phyloP scores from a whole-genome alignment of 2,888 invertebrate species.

The Chymomyza fuscimana region DNA sequence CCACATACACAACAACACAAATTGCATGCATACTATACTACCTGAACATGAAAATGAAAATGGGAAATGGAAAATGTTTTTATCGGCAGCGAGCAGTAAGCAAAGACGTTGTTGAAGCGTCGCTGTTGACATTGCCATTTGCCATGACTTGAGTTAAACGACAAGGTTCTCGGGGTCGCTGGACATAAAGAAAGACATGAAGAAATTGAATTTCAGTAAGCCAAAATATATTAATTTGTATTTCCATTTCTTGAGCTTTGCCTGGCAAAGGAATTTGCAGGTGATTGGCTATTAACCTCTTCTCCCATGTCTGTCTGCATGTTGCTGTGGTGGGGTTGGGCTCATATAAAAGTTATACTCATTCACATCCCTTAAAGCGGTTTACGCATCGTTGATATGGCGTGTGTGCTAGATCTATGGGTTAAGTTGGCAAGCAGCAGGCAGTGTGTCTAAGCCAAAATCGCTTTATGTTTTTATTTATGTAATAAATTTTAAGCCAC shows the following conservation, averaged over 20 bases:
- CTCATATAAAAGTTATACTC: not conserved
- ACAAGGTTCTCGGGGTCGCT: not conserved
- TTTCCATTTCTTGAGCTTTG: constrained; percentile 58
- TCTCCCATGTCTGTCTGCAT: not conserved
- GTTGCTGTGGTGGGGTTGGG: not conserved
- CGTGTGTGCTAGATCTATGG: not conserved
- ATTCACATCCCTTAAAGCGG: not conserved
- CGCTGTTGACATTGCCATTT: not conserved
- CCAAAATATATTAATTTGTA: constrained; percentile 72
- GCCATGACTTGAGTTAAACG: constrained; percentile 5
- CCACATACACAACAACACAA: not conserved
- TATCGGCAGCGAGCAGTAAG: constrained; percentile 60
- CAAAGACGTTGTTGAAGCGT: constrained; percentile 4
- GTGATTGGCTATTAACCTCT: constrained; percentile 44
- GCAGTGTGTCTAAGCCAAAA: not conserved
- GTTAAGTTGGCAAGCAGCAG: not conserved
- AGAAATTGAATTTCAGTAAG: constrained; percentile 73
- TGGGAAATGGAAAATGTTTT: constrained; percentile 35
- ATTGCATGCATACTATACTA: constrained; percentile 47
- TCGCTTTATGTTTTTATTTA: constrained; percentile 61
- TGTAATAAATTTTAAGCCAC: constrained; percentile 72
- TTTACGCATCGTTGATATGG: constrained; percentile 12
- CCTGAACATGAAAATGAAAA: constrained; percentile 66
- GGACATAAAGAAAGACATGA: constrained; percentile 11
- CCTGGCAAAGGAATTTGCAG: constrained; percentile 48